Base-by-base conservation (phyloP, 2,888 invertebrate species). In the Odontocerum albicorne region DNA sequence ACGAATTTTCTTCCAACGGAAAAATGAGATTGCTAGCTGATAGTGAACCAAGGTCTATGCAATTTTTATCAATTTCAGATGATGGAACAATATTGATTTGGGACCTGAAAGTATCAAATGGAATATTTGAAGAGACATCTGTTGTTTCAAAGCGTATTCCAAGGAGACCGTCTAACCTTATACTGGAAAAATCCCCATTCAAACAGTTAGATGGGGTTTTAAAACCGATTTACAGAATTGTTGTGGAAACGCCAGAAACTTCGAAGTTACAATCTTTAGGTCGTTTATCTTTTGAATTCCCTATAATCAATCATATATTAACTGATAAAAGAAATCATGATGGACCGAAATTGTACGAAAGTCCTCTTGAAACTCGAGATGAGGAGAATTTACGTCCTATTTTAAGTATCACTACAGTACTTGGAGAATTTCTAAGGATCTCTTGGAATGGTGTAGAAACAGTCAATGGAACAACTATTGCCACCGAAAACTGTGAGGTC, bases 11-110 rank as follows among this genome's bases (percentile, higher is more conserved):
- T 7, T 71, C 77, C 10, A 83, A 81, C 35, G 89, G 90, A 0
- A 74, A 70, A 71, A 71, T 82, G 10, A 69, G 65, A 60, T 65
- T 65, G 50, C 71, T 71, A 51, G 70, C 64, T 61, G 74, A 70
- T 62, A 67, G 64, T 63, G 68, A 72, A 1, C 65, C 66, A 8
- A 64, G 68, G 17, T 74, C 83, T 8, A 70, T 82, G 52, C 87
- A 86, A 64, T 86, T 90, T 65, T 68, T 84, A 2, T 83, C 87
- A 1, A 77, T 81, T 19, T 80, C 86, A 19, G 74, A 81, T 59
- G 90, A 90, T 66, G 88, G 89, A 1, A 78, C 72, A 1, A 73
- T 90, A 40, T 74, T 84, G 33, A 82, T 88, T 65, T 90, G 90
- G 89, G 84, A 87, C 38, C 22, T 58, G 13, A 55, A 53, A 33